Conservation (phyloP, 1,140 invertebrate genomes). For the Asobara japonica region DNA sequence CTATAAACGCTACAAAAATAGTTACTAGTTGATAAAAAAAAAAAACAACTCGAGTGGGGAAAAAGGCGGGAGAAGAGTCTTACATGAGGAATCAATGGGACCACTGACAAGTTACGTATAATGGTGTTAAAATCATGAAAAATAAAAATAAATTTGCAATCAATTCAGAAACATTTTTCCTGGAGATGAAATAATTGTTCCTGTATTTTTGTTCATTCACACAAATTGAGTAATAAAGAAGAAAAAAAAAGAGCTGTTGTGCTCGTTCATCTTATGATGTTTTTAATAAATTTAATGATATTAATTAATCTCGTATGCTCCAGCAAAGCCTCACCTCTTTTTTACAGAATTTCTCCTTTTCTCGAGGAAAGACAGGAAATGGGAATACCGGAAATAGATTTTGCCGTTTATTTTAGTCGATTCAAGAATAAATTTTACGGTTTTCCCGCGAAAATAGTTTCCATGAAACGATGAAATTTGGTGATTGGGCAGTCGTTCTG, state of each 20-base stretch:
- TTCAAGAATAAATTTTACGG: no score
- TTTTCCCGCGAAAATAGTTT: no score
- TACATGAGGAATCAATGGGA: not conserved
- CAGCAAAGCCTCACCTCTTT: not conserved
- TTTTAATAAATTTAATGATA: conserved; percentile 1
- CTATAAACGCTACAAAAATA: not conserved
- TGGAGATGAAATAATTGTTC: not conserved
- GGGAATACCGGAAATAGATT: no score
- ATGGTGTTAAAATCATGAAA: not conserved
- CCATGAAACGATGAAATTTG: no score
- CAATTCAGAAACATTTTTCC: not conserved
- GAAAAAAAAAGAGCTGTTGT: not conserved
- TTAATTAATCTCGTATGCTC: conserved; percentile 1
- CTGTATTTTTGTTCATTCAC: not conserved
- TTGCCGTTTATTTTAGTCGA: no score
- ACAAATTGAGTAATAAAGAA: not conserved
- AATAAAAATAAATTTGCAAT: not conserved
- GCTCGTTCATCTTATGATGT: not conserved
- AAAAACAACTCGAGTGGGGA: not conserved
- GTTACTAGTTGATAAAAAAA: not conserved
- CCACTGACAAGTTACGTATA: not conserved
- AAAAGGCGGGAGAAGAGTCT: not conserved
- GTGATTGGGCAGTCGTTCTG: no score
- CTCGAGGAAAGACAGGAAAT: no score
- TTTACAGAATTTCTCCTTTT: not conserved